Evolutionary conservation across 1,140 invertebrate genomes (phyloP), one percentile per base, ranked within the genome.

Genomic region (Drosophila tropicalis): DNA sequence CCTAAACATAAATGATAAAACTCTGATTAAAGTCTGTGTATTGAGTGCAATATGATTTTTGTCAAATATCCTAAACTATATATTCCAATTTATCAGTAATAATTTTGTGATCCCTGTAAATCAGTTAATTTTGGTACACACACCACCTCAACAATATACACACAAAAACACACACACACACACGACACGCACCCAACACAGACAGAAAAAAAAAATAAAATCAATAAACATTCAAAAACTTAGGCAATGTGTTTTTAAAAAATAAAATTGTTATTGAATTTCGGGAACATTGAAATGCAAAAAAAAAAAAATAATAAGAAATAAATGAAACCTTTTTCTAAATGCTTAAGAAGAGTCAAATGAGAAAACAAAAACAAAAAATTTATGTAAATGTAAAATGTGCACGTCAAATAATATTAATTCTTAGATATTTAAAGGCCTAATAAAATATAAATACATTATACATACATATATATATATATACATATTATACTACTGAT

Each of bases 361-460:
- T n/a, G 41, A 64, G 58, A 66, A 69, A 34, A 62, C 69, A 64
- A 47, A 76, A 64, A 19, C 17, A 62, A 81, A 66, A 67, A 89
- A 84, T 75, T 72, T 89, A 84, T 87, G 84, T 87, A 89, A 89
- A 89, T 89, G 84, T 89, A 89, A 89, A 89, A 78, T 89, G 83
- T 86, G 85, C 84, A 89, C 84, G 85, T 89, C 84, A 89, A 89
- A 89, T 84, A 89, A 89, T 79, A 84, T 81, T 81, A 89, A 89
- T 84, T 89, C 70, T 69, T 86, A 86, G 83, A 87, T 87, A 86
- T 86, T 86, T 86, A 86, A 86, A 57, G 83, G 83, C 79, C 79
- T 86, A 86, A 86, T 87, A 82, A 86, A 77, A 83, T 86, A 81
- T 71, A 86, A 51, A 81, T 79, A 83, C 79, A 75, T 73, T 73